Base-by-base conservation (phyloP, 2,888 invertebrate genomes). In the Harpalus rubripes region DNA sequence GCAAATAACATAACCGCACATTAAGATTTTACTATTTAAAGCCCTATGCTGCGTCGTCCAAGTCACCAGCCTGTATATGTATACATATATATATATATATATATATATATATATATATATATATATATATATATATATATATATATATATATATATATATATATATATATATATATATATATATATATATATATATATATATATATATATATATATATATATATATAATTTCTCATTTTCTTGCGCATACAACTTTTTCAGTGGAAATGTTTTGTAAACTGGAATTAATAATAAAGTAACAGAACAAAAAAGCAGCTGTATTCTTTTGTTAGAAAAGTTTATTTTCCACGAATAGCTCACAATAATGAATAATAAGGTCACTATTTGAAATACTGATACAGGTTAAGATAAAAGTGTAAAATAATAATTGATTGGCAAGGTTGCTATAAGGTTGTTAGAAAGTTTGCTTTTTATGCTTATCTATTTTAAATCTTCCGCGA, bases 401-500 rank as follows among this genome's bases (percentile, higher is more conserved):
- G 26, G 18, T 63, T 63, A 63, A 26, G 63, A 63, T 52, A 52
- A 52, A 61, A 61, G 3, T 61, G 18, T 18, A 63, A 63, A 63
- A 26, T 63, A 63, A 63, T 26, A 63, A 63, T 63, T 63, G 26
- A 22, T 26, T 63, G 10, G 8, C 63, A 63, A 63, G 63, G 63
- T 26, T 63, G 22, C 6, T 22, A 63, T 63, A 63, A 26, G 63
- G 12, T 12, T 63, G 12, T 63, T 63, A 63, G 63, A 63, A 63
- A 63, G 63, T 63, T 63, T 10, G 12, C 12, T 22, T 63, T 26
- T 63, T 63, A 22, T 63, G 22, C 22, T 18, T 22, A 63, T 63
- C 63, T 63, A 63, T 63, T 63, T 63, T 63, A 63, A 63, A 12
- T 22, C 12, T 63, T 63, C 63, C 22, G 26, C 63, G 63, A 63